A percentile compares a stretch with the other conserved stretches of the same genome.
Conservation (phyloP, 2,888 invertebrate species). For the Uloborus plumipes region DNA sequence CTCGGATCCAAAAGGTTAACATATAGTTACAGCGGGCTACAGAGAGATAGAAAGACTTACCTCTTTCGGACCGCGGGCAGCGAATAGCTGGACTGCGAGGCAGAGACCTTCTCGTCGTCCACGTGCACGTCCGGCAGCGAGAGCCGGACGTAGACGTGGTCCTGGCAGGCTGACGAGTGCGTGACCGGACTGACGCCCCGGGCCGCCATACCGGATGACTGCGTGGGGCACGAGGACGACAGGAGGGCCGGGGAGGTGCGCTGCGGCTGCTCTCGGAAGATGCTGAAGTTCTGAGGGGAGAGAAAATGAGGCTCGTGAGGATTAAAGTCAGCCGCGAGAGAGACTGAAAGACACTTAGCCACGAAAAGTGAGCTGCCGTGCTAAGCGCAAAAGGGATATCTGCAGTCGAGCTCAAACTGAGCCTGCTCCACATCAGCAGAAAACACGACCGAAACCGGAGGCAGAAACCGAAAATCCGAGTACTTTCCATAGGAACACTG, state of each 20-base stretch:
- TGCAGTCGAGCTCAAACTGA: too few relatives aligned
- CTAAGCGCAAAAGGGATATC: too few relatives aligned
- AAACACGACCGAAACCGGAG: too few relatives aligned
- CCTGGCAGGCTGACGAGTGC: constrained; percentile 32
- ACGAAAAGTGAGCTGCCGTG: too few relatives aligned
- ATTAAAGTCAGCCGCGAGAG: too few relatives aligned
- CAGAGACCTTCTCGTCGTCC: constrained; percentile 55
- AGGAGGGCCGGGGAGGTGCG: constrained; percentile 28
- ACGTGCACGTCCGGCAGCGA: constrained; percentile 63
- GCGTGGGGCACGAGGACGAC: constrained; percentile 35
- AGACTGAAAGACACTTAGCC: too few relatives aligned
- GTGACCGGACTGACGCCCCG: constrained; percentile 19
- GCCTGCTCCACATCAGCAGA: too few relatives aligned
- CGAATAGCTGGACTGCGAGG: constrained; percentile 63
- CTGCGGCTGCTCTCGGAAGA: constrained; percentile 64
- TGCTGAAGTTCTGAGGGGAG: constrained; percentile 63
- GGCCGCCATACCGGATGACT: constrained; percentile 30
- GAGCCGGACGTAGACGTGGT: constrained; percentile 59
- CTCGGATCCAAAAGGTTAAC: too few relatives aligned
- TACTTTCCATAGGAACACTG: too few relatives aligned
- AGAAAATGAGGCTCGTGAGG: neutral
- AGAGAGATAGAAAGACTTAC: too few relatives aligned
- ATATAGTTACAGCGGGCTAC: too few relatives aligned
- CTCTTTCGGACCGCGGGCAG: constrained; percentile 53
- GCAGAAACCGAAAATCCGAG: too few relatives aligned